Evolutionary conservation across 2,797 vertebrate genomes (phyloP), one percentile per base, ranked within the genome.

Genomic region (Paratrypauchen microcephalus): DNA sequence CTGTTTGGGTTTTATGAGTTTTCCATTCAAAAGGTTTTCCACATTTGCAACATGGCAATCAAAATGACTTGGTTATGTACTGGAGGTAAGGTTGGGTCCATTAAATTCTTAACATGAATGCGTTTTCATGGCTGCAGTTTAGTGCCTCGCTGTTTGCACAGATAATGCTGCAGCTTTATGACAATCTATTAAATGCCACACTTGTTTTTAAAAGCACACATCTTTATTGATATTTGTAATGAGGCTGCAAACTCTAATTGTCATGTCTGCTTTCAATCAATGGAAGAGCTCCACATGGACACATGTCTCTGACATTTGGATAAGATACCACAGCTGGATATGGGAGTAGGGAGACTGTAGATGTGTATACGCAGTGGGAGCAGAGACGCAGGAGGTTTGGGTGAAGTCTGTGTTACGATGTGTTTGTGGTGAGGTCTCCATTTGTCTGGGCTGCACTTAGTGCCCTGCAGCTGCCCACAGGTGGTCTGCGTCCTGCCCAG

Each of bases 251-350:
- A 77, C 59, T 62, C 67, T 71, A 83, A 72, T 76, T 83, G 72
- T 74, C 79, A 71, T 83, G 80, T 87, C 83, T 89, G 85, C 76
- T 90, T 89, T 81, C 74, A 90, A 85, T 91, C 80, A 89, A 88
- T 82, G 61, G 61, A 75, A 75, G 73, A 73, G 79, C 80, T 77
- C 76, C 87, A 68, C 74, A 71, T 21, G n/a, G 59, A 76, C 68
- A 50, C 63, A 60, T 21, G 54, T 50, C 61, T 58, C 81, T 70
- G 82, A 90, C 91, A 82, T 48, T 47, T 47, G 30, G 19, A 91
- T 91, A 74, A 66, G 72, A 84, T 66, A 64, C 55, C 57, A 64
- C 58, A 56, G 63, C 15, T 28, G 55, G 23, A 24, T 28, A 56
- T 59, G 30, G 59, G 69, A 69, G 39, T 18, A 11, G 55, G 24